Evolutionary conservation across 2,797 vertebrate genomes (phyloP), one percentile per base, ranked within the genome.

Genomic region (Delichon dasypus): DNA sequence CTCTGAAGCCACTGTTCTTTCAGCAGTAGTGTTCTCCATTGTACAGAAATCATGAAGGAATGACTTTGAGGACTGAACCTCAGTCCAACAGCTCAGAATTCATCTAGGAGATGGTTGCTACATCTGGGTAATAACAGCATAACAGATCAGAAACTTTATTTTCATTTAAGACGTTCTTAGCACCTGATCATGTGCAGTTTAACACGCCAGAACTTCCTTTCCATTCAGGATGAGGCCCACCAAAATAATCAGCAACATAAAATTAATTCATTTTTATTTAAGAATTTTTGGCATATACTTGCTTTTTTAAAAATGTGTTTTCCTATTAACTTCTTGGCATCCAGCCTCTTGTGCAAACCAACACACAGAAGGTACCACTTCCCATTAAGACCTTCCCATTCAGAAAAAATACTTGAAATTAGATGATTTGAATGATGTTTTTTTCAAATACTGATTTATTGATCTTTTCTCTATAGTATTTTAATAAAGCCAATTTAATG

Each of bases 141-240:
- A 16, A 51, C 54, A 71, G 38, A 74, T 53, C 32, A 44, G 53
- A 85, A 66, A 60, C 26, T 42, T 71, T 15, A 11, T 5, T 78
- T 34, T 32, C 29, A 23, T 4, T 44, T 86, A 36, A 66, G 32
- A 48, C 29, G 36, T 34, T 18, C 26, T 34, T 19, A 40, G 38
- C n/a, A 57, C 44, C n/a, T 40, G 32, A 61, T 27, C 2, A 0
- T 3, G 5, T 50, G 74, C 44, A 5, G 1, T 70, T 54, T 66
- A 50, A 66, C 20, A 20, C 1, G 0, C 23, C 16, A 74, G 32
- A 62, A 58, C 34, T 80, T 40, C 32, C 15, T 27, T 74, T 45
- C 17, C 23, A 19, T 48, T 68, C 55, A 66, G 42, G 42, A 58
- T 62, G 29, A 42, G 48, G 22, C 16, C 22, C 48, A 32, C 54